Evolutionary conservation across 2,797 vertebrate genomes (phyloP).

Genomic region (Thamnophis elegans): DNA sequence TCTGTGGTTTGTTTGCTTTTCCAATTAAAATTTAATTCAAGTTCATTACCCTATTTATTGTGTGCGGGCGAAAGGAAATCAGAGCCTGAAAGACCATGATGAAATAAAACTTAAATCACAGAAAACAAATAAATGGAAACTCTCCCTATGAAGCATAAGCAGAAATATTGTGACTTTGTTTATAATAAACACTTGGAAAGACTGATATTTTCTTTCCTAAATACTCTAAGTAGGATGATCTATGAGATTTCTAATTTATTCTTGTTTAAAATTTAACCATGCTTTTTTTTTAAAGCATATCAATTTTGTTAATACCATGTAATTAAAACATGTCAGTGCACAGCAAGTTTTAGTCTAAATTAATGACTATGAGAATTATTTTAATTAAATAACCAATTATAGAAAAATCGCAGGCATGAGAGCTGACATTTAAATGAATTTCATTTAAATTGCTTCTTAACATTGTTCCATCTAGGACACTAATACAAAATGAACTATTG

Average conservation of each 20-base stretch:
- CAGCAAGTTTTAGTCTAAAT: conserved; percentile 99
- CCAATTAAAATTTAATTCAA: conserved; percentile 65
- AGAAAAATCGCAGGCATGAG: conserved; percentile 99
- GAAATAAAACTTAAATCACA: conserved; percentile 62
- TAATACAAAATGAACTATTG: conserved; percentile 99
- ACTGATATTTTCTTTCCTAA: conserved; percentile 79
- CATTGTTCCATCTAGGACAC: conserved; percentile 99
- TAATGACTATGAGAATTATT: conserved; percentile 99
- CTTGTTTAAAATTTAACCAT: conserved; percentile 97
- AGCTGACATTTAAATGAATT: conserved; percentile 99
- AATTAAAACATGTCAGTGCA: conserved; percentile 99
- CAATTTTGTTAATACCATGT: conserved; percentile 99
- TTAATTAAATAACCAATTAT: conserved; percentile 99
- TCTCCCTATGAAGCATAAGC: conserved; percentile 58
- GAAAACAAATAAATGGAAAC: conserved; percentile 36
- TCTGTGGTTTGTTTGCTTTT: conserved; percentile 59
- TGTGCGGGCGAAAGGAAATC: conserved; percentile 66
- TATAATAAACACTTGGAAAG: conserved; percentile 79
- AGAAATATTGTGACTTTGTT: conserved; percentile 72
- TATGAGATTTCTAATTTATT: conserved; percentile 99
- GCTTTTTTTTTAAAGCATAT: conserved; percentile 98
- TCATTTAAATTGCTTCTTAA: conserved; percentile 99
- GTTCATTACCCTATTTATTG: conserved; percentile 67
- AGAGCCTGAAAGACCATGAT: conserved; percentile 47
- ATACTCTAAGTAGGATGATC: conserved; percentile 90